Evolutionary conservation across 2,113 vertebrate species (phyloP).

Genomic region (Fukomys damarensis): DNA sequence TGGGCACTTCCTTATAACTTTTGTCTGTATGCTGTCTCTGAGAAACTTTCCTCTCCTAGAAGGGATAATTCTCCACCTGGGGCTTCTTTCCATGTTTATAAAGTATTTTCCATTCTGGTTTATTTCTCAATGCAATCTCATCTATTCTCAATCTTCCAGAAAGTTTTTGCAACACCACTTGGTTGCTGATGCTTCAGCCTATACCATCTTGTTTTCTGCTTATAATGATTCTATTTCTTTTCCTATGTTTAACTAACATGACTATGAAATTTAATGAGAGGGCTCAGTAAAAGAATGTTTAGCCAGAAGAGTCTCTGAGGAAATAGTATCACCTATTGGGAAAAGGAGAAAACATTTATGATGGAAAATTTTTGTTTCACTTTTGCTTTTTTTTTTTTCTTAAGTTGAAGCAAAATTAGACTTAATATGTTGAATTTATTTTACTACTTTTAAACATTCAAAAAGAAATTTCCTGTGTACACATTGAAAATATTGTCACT

Average conservation of each 20-base stretch:
- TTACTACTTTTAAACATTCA: neutral
- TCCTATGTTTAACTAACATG: neutral
- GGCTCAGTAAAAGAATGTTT: neutral
- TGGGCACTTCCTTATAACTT: neutral
- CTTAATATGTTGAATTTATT: neutral
- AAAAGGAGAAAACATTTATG: neutral
- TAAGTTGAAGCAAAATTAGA: neutral
- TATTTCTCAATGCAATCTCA: neutral
- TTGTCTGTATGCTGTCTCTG: too few species aligned
- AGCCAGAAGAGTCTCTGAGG: neutral
- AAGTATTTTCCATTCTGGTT: neutral
- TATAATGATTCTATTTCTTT: neutral
- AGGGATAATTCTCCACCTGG: neutral
- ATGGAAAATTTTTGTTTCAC: neutral
- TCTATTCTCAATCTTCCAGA: conserved; percentile 7
- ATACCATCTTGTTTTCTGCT: neutral
- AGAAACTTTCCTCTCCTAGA: neutral
- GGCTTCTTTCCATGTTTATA: neutral
- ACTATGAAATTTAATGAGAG: neutral
- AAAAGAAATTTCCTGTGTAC: neutral
- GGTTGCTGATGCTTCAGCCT: neutral
- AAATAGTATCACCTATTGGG: neutral
- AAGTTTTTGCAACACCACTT: neutral
- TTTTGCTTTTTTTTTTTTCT: neutral
- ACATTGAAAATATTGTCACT: neutral